Base-by-base conservation (phyloP, 2,888 invertebrate genomes). In the Pristionchus arcanus region DNA sequence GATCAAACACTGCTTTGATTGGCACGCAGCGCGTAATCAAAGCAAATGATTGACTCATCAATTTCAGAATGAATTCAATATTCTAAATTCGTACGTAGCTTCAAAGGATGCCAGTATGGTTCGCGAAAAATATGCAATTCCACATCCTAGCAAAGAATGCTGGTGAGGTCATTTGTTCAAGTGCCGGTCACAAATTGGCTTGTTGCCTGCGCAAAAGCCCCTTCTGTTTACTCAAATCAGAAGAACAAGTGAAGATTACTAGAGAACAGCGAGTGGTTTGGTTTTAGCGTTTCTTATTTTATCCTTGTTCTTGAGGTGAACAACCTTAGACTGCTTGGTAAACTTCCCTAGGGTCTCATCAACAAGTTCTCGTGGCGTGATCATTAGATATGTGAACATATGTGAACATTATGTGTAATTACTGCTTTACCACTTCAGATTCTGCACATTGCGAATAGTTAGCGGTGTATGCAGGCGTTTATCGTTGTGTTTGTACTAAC, bases 1-100 rank as follows among this genome's bases (percentile, higher is more conserved):
- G 71, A 71, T 71, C 71, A 71, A 71, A 71, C 21, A 71, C 1
- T 25, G 4, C 13, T 59, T 59, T 59, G 55, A 55, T 55, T 55
- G 59, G 25, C 59, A 59, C 59, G 59, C 59, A 59, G 19, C 71
- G 42, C 37, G 74, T 19, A 77, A 77, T 77, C 77, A 71, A 31
- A 71, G 71, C 71, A 77, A 74, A 77, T 77, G n/a, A 77, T 19
- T 77, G 77, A 77, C 42, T 77, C 77, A 77, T 77, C 34, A 77
- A 77, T 42, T 77, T 77, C n/a, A 5, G 49, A 25, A 5, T 71
- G n/a, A 31, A 1, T 34, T 71, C 31, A 19, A 16, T 19, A 31
- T 7, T 11, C 66, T 28, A 25, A 42, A 31, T 77, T 49, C n/a
- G 42, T 21, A 37, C 31, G 2, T 15, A 77, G 68, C 28, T 28